Conservation (phyloP, 2,113 vertebrate species). For the Ascaphus truei region DNA sequence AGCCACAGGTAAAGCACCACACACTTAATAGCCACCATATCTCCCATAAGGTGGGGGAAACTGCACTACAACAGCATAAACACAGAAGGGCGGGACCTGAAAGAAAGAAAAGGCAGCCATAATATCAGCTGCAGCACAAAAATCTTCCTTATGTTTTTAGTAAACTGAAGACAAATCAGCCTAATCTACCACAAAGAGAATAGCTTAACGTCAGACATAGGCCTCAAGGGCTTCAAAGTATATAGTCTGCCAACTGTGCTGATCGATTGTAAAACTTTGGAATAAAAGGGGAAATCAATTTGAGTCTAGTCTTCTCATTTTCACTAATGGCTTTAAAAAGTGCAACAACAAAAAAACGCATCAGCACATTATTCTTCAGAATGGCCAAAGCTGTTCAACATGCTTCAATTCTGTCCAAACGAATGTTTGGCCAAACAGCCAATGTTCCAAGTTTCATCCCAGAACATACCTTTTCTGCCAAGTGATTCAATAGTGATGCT, state of each 20-base stretch:
- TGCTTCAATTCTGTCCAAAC: background rate
- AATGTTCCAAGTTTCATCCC: conserved; percentile 19
- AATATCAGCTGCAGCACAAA: background rate
- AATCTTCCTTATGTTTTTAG: background rate
- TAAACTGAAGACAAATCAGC: background rate
- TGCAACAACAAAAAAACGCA: background rate
- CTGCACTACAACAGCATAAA: too few relatives aligned
- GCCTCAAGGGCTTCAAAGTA: too few relatives aligned
- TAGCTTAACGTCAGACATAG: background rate
- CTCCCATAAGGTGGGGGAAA: too few relatives aligned
- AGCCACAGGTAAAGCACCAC: too few relatives aligned
- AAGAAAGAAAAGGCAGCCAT: background rate
- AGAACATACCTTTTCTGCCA: conserved; percentile 14
- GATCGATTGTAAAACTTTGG: background rate
- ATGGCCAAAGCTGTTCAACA: conserved; percentile 12
- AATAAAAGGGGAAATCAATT: background rate
- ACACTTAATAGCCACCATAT: too few relatives aligned
- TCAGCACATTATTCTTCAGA: conserved; percentile 6
- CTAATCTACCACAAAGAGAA: background rate
- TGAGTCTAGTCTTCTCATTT: background rate
- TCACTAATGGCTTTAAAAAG: conserved; percentile 2
- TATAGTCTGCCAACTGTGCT: background rate
- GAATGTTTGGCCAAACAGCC: conserved; percentile 7
- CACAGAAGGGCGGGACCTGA: too few relatives aligned
- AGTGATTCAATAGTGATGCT: background rate